Conservation (phyloP, 1,140 invertebrate species). For the Papilio helenus region DNA sequence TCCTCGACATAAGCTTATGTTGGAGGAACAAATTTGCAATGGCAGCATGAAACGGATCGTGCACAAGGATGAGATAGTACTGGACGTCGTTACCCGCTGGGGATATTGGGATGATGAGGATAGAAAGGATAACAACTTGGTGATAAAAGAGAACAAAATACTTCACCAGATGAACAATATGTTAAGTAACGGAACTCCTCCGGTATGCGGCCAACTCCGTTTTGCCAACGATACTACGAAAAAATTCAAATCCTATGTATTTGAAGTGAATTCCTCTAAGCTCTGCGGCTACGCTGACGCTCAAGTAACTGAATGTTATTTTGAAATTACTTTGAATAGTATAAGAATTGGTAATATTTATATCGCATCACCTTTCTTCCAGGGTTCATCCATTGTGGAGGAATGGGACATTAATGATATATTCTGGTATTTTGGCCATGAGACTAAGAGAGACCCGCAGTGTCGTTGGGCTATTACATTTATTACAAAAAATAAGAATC, state of each 20-base stretch:
- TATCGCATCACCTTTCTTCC: conserved; percentile 50
- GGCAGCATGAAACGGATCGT: conserved; percentile 89
- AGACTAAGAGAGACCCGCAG: conserved; percentile 90
- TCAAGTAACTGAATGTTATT: conserved; percentile 80
- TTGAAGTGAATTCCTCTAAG: conserved; percentile 91
- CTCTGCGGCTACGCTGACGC: conserved; percentile 92
- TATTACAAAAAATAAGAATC: conserved; percentile 86
- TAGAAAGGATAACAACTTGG: conserved; percentile 90
- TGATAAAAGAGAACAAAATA: conserved; percentile 85
- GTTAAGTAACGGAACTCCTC: conserved; percentile 54
- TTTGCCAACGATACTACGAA: conserved; percentile 91
- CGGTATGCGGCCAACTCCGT: conserved; percentile 86
- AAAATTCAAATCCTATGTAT: conserved; percentile 88
- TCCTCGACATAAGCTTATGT: conserved; percentile 85
- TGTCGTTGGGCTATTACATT: conserved; percentile 91
- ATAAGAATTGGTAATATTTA: conserved; percentile 21
- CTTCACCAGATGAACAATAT: conserved; percentile 82
- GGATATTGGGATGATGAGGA: conserved; percentile 92
- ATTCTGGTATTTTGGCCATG: conserved; percentile 92
- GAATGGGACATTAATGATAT: conserved; percentile 92
- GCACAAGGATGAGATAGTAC: conserved; percentile 89
- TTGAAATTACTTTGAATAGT: not conserved
- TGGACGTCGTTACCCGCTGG: conserved; percentile 90
- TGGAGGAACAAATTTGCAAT: conserved; percentile 90
- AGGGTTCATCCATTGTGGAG: conserved; percentile 86